phyloP scores from a whole-genome alignment of 2,113 vertebrate species.

The Balaeniceps rex region DNA sequence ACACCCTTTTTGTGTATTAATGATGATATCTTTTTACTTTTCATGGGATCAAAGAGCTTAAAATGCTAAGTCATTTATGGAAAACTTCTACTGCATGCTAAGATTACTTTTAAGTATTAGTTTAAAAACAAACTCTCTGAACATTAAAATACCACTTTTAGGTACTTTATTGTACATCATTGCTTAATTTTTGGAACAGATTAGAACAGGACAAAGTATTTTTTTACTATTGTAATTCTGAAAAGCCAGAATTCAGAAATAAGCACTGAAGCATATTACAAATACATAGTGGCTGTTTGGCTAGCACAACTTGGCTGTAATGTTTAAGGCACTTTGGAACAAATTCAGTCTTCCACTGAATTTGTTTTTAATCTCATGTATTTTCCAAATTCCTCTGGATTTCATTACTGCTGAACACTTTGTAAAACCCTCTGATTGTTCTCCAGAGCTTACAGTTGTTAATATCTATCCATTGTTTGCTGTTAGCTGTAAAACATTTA shows the following conservation, averaged over 20 bases:
- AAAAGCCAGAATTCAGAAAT: not conserved
- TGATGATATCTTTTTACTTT: not conserved
- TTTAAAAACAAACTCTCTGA: not conserved
- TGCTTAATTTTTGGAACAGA: not conserved
- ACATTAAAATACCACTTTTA: not conserved
- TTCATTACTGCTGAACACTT: constrained; percentile 9
- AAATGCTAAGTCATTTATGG: not conserved
- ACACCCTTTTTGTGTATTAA: not conserved
- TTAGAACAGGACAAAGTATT: not conserved
- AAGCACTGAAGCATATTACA: not conserved
- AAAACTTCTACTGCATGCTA: not conserved
- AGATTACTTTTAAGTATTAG: not conserved
- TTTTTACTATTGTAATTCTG: not conserved
- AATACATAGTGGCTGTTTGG: not conserved
- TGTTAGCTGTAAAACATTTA: not conserved
- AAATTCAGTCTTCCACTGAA: not conserved
- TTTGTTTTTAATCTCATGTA: constrained; percentile 26
- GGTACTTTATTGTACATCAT: not conserved
- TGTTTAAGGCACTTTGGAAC: not conserved
- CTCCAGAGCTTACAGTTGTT: constrained; percentile 20
- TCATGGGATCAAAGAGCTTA: not conserved
- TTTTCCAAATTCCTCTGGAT: not conserved
- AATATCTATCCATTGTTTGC: not conserved
- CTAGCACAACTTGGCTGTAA: not conserved
- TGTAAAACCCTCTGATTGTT: not conserved